phyloP scores from a whole-genome alignment of 1,140 invertebrate species.

The Saccostrea cuccullata region DNA sequence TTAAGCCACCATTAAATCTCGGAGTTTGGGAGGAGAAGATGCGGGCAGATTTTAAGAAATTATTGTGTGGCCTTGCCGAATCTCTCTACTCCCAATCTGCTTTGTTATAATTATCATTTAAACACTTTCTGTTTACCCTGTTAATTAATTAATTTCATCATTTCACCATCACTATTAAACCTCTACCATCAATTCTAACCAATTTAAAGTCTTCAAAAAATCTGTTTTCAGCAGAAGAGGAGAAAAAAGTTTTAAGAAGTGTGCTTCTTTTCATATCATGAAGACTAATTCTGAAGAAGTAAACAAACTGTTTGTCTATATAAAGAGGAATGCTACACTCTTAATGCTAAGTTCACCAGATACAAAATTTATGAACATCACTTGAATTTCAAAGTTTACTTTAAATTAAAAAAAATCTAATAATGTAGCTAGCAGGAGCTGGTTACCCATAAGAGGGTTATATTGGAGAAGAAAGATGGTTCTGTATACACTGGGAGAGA shows the following conservation, averaged over 20 bases:
- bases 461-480: neutral
- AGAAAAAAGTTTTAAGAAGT: neutral
- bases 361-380: slow-evolving; percentile 17
- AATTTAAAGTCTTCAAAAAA: neutral
- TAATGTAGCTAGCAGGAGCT: neutral
- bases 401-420: neutral
- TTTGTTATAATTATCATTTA: neutral
- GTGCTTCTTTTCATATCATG: neutral
- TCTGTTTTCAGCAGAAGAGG: neutral
- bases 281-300: neutral
- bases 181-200: neutral
- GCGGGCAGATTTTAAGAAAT: neutral
- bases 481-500: neutral
- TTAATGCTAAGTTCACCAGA: neutral
- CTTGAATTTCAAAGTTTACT: slow-evolving; percentile 14
- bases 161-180: neutral
- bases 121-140: neutral
- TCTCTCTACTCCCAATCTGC: neutral
- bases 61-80: neutral
- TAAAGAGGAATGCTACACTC: neutral
- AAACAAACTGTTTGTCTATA: neutral
- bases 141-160: neutral
- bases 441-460: slow-evolving; percentile 21
- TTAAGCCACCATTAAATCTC: slow-evolving; percentile 4
- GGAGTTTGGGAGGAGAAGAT: neutral